These are phyloP conservation scores for Sphenodon punctatus DNA, from an alignment of 2,797 vertebrate genomes.

Conservation along the genomic window DNA sequence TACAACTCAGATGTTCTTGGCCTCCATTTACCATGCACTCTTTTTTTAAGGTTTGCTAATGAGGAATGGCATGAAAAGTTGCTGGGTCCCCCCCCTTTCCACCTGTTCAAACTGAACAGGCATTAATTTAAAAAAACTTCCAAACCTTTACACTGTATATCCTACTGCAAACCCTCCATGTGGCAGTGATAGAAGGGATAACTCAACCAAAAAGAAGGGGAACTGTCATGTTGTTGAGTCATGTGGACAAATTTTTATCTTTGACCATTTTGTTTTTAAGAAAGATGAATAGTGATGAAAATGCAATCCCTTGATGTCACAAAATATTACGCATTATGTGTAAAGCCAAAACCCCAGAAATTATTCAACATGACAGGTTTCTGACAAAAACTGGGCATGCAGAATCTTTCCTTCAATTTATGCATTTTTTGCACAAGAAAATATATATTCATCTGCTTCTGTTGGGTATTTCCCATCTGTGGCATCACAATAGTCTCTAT, in stretches of 20 bases:
- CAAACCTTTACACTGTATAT: neutral
- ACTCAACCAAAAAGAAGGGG: neutral
- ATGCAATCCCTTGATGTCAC: neutral
- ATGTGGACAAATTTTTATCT: constrained; percentile 14
- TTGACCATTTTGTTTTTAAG: constrained; percentile 1
- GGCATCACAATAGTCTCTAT: neutral
- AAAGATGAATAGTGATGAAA: constrained; percentile 11
- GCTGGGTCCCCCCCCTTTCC: neutral
- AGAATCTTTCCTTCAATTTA: neutral
- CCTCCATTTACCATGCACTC: neutral
- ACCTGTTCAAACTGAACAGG: neutral
- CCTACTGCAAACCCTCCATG: neutral
- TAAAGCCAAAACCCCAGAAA: neutral
- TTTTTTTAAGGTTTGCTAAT: neutral
- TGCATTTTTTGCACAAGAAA: neutral
- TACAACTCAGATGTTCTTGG: neutral
- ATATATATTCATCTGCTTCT: neutral
- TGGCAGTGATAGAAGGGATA: neutral
- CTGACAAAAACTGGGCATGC: neutral
- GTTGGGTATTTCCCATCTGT: neutral
- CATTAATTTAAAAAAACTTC: neutral
- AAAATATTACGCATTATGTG: constrained; percentile 9
- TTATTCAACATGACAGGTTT: neutral
- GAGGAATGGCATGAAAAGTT: neutral
- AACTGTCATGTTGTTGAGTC: neutral